Conservation (phyloP, 2,113 vertebrate species). For the Phaetusa simplex region DNA sequence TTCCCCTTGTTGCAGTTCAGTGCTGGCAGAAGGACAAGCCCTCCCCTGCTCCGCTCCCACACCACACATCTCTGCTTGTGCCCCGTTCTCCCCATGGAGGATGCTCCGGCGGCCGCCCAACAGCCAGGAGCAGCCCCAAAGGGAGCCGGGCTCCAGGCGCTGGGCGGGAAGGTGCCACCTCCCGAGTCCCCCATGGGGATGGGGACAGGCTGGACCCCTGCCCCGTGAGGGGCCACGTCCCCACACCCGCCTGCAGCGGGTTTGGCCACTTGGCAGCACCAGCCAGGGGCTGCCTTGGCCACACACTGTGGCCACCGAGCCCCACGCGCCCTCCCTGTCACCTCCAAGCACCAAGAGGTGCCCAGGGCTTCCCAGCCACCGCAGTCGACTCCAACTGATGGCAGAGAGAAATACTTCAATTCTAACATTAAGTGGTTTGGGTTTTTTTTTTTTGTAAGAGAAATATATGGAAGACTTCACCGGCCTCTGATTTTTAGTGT, state of each 20-base stretch:
- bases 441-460: background rate
- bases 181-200: accelerated
- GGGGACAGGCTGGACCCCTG: background rate
- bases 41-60: background rate
- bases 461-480: background rate
- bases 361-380: background rate
- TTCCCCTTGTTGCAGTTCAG: background rate
- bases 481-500: background rate
- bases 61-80: background rate
- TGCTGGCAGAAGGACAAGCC: background rate
- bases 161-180: background rate
- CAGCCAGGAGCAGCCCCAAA: background rate
- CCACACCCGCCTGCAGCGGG: background rate
- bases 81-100: accelerated
- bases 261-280: background rate
- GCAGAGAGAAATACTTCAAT: background rate
- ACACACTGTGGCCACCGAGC: accelerated
- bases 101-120: accelerated
- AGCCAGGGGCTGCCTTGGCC: background rate
- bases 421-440: accelerated
- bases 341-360: background rate
- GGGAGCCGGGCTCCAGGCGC: accelerated
- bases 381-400: accelerated
- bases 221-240: background rate
- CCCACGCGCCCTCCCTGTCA: accelerated